These are phyloP conservation scores for Eurois occulta DNA, from an alignment of 2,888 invertebrate genomes.

Conservation along the genomic window DNA sequence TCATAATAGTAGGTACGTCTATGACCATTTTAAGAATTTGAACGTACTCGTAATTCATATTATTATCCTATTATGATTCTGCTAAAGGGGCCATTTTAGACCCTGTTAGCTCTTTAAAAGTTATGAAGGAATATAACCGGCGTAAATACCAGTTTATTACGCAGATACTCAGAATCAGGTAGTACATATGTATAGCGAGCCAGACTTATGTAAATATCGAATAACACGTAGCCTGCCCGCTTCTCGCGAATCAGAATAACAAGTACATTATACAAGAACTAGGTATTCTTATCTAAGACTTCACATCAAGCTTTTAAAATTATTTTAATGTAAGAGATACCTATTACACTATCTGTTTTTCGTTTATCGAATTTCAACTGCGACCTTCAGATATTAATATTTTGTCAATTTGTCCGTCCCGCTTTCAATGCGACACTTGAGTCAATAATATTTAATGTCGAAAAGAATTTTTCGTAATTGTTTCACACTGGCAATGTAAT, in stretches of 20 bases:
- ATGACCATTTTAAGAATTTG: too few species aligned
- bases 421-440: conserved; percentile 64
- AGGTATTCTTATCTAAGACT: conserved; percentile 46
- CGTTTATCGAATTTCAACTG: conserved; percentile 55
- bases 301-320: conserved; percentile 28
- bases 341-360: conserved; percentile 36
- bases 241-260: conserved; percentile 29
- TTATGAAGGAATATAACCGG: conserved; percentile 7
- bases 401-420: conserved; percentile 37
- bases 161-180: conserved; percentile 12
- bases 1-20: too few species aligned
- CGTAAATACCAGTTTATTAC: conserved; percentile 36
- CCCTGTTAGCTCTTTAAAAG: too few species aligned
- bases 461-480: conserved; percentile 38
- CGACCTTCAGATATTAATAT: conserved; percentile 61
- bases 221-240: conserved; percentile 38
- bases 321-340: conserved; percentile 34
- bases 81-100: too few species aligned
- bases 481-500: conserved; percentile 1
- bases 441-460: conserved; percentile 58
- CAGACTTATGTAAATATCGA: conserved; percentile 45
- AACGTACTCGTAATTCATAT: too few species aligned
- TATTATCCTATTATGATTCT: too few species aligned
- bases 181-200: neutral
- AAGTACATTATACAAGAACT: conserved; percentile 36